Conservation (phyloP, 2,797 vertebrate genomes). For the Paguma larvata region DNA sequence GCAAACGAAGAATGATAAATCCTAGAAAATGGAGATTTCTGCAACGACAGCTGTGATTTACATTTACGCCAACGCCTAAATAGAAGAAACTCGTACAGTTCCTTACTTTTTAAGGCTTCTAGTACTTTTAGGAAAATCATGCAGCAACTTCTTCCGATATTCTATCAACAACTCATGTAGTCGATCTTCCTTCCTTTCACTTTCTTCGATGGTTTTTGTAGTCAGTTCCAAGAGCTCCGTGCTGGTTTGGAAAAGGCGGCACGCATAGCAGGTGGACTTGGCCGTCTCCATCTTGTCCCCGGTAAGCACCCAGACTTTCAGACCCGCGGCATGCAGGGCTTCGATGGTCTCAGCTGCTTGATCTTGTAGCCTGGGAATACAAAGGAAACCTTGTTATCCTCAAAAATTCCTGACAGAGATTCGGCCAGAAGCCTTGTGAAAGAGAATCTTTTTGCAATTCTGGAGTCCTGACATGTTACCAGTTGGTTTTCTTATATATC, state of each 20-base stretch:
- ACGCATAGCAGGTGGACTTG: slow-evolving; percentile 98
- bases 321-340: slow-evolving; percentile 95
- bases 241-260: slow-evolving; percentile 95
- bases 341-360: slow-evolving; percentile 97
- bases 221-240: slow-evolving; percentile 97
- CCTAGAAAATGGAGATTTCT: slow-evolving; percentile 23
- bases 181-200: slow-evolving; percentile 91
- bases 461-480: slow-evolving; percentile 12
- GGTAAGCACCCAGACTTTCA: slow-evolving; percentile 98
- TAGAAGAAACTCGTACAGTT: slow-evolving; percentile 48
- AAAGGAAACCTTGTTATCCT: not conserved
- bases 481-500: not conserved
- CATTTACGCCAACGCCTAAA: slow-evolving; percentile 31
- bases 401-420: slow-evolving; percentile 19
- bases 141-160: slow-evolving; percentile 95
- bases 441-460: slow-evolving; percentile 52
- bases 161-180: slow-evolving; percentile 95
- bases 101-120: slow-evolving; percentile 93
- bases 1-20: slow-evolving; percentile 44
- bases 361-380: slow-evolving; percentile 94
- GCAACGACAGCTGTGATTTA: not conserved
- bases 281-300: slow-evolving; percentile 99
- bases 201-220: slow-evolving; percentile 91
- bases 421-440: slow-evolving; percentile 4
- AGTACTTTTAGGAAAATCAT: slow-evolving; percentile 90